These are phyloP conservation scores for Stichodactyla helianthus DNA, from an alignment of 64 coral and sea anemone species.

Conservation along the genomic window DNA sequence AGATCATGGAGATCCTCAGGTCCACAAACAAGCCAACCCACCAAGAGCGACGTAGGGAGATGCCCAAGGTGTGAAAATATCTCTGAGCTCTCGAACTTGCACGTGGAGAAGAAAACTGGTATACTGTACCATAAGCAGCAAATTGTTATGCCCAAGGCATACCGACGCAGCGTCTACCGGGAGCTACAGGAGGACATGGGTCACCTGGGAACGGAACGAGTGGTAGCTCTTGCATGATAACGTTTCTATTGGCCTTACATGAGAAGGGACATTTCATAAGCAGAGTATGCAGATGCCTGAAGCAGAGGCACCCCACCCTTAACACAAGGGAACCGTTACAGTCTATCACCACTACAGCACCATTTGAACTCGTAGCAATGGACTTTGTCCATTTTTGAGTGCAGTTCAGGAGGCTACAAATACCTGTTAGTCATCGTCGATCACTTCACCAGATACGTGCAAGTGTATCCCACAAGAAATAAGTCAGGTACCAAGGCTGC, in stretches of 20 bases:
- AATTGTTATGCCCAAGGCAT: conserved; percentile 11
- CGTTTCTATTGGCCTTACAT: not conserved
- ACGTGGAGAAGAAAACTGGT: not conserved
- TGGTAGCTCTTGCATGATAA: not conserved
- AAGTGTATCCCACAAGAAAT: conserved; percentile 39
- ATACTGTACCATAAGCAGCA: conserved; percentile 22
- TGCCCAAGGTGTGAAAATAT: conserved; percentile 2
- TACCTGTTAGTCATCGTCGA: not conserved
- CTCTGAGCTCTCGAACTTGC: not conserved
- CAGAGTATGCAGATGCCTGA: not conserved
- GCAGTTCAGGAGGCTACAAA: too few relatives aligned
- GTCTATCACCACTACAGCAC: conserved; percentile 6
- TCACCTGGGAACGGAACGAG: conserved; percentile 8
- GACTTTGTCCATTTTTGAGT: not conserved
- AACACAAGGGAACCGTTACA: not conserved
- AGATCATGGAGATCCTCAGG: not conserved
- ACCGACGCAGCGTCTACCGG: conserved; percentile 35
- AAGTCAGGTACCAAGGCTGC: conserved; percentile 22
- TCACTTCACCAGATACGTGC: conserved; percentile 14
- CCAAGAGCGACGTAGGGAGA: not conserved
- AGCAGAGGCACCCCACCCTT: not conserved
- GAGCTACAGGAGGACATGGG: conserved; percentile 48
- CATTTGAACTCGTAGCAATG: conserved; percentile 23
- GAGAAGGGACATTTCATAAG: not conserved
- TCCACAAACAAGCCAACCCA: not conserved